Evolutionary conservation across 1,140 invertebrate species (phyloP), one percentile per base, ranked within the genome.

Genomic region (Atta texana): DNA sequence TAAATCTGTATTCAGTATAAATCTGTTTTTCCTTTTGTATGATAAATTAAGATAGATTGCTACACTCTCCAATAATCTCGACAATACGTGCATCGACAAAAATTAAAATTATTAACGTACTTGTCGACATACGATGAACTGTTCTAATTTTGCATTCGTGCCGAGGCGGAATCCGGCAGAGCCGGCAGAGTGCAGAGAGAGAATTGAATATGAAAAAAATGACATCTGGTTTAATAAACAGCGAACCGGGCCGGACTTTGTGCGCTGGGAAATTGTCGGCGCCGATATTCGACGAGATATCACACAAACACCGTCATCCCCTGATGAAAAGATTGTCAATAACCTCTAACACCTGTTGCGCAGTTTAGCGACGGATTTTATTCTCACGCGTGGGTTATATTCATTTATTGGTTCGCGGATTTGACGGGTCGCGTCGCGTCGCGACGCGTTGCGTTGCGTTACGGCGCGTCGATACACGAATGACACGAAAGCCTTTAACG

Each of bases 301-400:
- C 89, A 87, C 77, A 85, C 89, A 91, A 90, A 91, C 90, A 91
- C 89, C 87, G 87, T 90, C 89, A 91, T 91, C 78, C 90, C 87
- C 66, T 69, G 90, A 89, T 91, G 90, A 91, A 91, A 91, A 91
- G 90, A 91, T 91, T 91, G 90, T 91, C 90, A 91, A 91, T 91
- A 91, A 88, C 90, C 90, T 91, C 91, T 82, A 92, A 92, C 93
- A 94, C 93, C 93, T 94, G 93, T 94, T 94, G 93, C 93, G 87
- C 92, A 92, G 92, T 94, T 94, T 93, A 93, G 92, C 92, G 88
- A 92, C 92, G 93, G 92, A 93, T 94, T 94, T 94, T 94, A 93
- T 93, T 92, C 93, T 88, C 89, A 88, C 90, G 89, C 92, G 92
- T 93, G 80, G 89, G 80, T 90, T 89, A 91, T 91, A 91, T 89